These are phyloP conservation scores for Lepidochitona cinerea DNA, from an alignment of 2,888 invertebrate genomes.

Conservation along the genomic window DNA sequence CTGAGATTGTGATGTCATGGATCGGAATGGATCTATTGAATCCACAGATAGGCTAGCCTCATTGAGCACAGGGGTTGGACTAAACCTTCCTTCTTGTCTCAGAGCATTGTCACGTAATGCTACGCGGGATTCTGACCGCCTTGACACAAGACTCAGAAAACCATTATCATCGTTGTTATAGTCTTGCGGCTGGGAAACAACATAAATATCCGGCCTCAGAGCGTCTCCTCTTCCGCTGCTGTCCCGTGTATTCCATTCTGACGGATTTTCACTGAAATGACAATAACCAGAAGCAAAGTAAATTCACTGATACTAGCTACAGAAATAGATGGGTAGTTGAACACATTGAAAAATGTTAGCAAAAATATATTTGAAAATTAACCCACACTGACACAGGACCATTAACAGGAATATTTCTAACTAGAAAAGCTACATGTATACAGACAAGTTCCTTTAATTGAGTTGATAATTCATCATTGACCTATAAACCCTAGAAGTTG, in stretches of 20 bases:
- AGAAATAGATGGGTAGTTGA: too few species aligned
- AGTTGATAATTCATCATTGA: too few species aligned
- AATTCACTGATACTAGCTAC: too few species aligned
- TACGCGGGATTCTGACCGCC: background rate
- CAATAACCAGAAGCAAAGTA: too few species aligned
- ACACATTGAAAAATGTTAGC: too few species aligned
- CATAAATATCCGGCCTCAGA: conserved; percentile 36
- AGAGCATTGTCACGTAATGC: background rate
- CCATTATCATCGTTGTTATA: background rate
- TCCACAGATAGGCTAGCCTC: background rate
- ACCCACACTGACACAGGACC: too few species aligned
- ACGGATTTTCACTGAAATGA: conserved; percentile 57
- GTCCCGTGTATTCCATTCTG: conserved; percentile 62
- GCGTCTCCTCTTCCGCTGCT: conserved; percentile 58
- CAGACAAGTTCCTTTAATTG: too few species aligned
- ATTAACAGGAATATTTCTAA: too few species aligned
- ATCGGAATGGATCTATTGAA: background rate
- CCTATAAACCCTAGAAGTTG: too few species aligned
- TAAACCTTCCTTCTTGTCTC: background rate
- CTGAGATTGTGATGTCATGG: background rate
- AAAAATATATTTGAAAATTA: too few species aligned
- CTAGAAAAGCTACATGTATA: too few species aligned
- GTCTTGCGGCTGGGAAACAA: background rate
- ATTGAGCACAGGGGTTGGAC: background rate
- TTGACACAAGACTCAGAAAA: background rate